Evolutionary conservation across 2,888 invertebrate genomes (phyloP).

Genomic region (Eupithecia insigniata): DNA sequence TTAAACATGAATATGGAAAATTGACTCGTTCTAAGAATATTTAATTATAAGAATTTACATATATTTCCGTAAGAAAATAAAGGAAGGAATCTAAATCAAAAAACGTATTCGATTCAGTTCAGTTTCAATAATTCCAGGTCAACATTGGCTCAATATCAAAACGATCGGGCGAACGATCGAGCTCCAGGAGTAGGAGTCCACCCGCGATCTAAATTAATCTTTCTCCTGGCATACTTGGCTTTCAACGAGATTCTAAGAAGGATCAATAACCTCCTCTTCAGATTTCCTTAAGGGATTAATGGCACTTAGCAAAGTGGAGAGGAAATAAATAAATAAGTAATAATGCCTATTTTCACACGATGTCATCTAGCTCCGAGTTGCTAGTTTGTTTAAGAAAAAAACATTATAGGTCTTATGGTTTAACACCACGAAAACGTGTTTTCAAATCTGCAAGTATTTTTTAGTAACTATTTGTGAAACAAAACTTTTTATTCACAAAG

Average conservation of each 20-base stretch:
- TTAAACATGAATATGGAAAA: too few relatives aligned
- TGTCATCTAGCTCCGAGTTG: not conserved
- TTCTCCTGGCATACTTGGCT: not conserved
- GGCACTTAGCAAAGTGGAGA: not conserved
- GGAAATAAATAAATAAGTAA: not conserved
- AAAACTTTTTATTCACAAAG: not conserved
- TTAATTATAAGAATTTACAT: too few relatives aligned
- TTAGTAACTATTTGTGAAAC: not conserved
- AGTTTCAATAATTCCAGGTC: not conserved
- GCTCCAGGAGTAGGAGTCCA: not conserved
- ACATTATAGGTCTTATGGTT: too few relatives aligned
- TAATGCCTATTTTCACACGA: not conserved
- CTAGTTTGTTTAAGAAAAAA: not conserved
- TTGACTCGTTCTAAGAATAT: too few relatives aligned
- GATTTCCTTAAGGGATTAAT: not conserved
- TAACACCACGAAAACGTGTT: not conserved
- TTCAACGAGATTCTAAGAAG: slow-evolving; percentile 1
- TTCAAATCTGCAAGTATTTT: not conserved
- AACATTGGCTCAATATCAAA: not conserved
- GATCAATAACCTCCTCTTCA: slow-evolving; percentile 1
- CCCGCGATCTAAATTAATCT: slow-evolving; percentile 12
- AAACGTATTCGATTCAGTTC: not conserved
- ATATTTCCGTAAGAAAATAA: too few relatives aligned
- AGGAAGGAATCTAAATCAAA: not conserved
- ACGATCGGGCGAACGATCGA: not conserved